Conservation (phyloP, 2,888 invertebrate species). For the Malthinus seriepunctatus region DNA sequence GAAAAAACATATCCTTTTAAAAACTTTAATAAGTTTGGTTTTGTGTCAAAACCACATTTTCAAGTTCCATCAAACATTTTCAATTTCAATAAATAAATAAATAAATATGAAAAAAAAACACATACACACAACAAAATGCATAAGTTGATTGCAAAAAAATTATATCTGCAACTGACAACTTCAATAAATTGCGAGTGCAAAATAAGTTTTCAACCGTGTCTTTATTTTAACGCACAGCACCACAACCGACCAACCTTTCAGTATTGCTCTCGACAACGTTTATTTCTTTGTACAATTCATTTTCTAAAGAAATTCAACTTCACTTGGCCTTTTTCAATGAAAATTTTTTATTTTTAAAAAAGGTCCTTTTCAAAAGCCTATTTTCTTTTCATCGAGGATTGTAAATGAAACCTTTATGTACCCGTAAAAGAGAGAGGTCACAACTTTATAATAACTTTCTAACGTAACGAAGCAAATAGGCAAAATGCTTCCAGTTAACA, state of each 20-base stretch:
- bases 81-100: too few species aligned
- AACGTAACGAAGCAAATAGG: too few species aligned
- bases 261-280: conserved; percentile 10
- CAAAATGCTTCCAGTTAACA: too few species aligned
- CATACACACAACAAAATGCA: not conserved
- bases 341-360: conserved; percentile 17
- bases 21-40: too few species aligned
- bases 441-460: too few species aligned
- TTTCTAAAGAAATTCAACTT: conserved; percentile 10
- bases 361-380: conserved; percentile 10
- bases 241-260: conserved; percentile 14
- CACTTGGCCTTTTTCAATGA: conserved; percentile 17
- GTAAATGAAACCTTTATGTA: not conserved
- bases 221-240: conserved; percentile 22
- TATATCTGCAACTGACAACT: conserved; percentile 22
- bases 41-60: too few species aligned
- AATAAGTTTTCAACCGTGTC: conserved; percentile 18
- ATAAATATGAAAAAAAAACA: too few species aligned
- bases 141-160: conserved; percentile 14
- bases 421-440: not conserved
- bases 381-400: conserved; percentile 1
- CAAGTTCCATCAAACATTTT: too few species aligned
- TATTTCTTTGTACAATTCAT: conserved; percentile 19
- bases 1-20: too few species aligned
- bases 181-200: conserved; percentile 16